Evolutionary conservation across 2,888 invertebrate genomes (phyloP), one percentile per base, ranked within the genome.

Genomic region (Cotesia congregata): DNA sequence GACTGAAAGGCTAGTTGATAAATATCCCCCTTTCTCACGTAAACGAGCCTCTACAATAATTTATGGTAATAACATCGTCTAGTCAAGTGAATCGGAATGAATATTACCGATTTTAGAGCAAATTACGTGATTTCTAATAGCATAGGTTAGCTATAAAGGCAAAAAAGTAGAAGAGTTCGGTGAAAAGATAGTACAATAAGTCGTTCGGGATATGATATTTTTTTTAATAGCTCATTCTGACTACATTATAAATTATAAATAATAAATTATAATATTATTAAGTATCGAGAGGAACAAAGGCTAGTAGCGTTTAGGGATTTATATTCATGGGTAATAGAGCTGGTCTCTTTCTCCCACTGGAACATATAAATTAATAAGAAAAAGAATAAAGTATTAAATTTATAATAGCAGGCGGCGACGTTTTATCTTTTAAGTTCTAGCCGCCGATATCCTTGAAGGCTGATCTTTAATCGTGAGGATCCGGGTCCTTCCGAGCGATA

Each of bases 241-340:
- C 30, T 30, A 30, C 30, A 30, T 30, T 30, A 30, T 30, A 30
- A 30, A 30, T 30, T 30, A 30, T 30, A 30, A 30, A 30, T 30
- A 3, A 50, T 50, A 50, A 12, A 50, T 50, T 50, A 50, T 50
- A 50, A 50, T 50, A 50, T 50, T 50, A 50, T 50, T 50, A 50
- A 50, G 12, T 50, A 12, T 50, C 12, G 4, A 12, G 12, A 50
- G 50, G 50, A 50, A 50, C 50, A 50, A 50, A 50, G 50, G 50
- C 50, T 50, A 50, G 50, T 50, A 50, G 50, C 50, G 50, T 50
- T 50, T 50, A 50, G 50, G 50, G 50, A 50, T 50, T 50, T 50
- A 50, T 50, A 50, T 12, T 50, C 50, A 12, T 7, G 7, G 12
- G 50, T 50, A 50, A 50, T 50, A 50, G 50, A 50, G 9, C 9